Evolutionary conservation across 2,888 invertebrate genomes (phyloP), one percentile per base, ranked within the genome.

Genomic region (Harpagoxenus sublaevis): DNA sequence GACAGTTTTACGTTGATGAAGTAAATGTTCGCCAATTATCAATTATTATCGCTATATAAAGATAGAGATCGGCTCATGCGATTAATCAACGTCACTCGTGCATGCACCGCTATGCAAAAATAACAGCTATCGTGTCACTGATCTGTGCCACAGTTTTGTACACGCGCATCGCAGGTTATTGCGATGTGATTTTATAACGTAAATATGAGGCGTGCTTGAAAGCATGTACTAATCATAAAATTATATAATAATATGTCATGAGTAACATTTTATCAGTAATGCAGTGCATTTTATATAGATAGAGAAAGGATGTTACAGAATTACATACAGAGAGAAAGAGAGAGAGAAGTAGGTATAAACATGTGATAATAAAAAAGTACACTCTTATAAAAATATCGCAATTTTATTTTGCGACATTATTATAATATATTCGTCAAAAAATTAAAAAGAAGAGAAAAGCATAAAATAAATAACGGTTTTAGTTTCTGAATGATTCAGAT

Each of bases 161-260:
- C 23, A 6, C 23, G 10, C 15, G 57, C 15, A 3, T 42, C 35
- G n/a, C 48, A 23, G 57, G 31, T 35, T 3, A 57, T 45, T 8
- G n/a, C 10, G 35, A 70, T 48, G 48, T 60, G n/a, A 79, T 57
- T 60, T 60, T 53, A 55, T 57, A 42, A 71, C 23, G 23, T 60
- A 79, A 71, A 79, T 71, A 71, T 48, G 79, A 79, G 70, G 35
- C 18, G 15, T 60, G 79, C 60, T 79, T 71, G 70, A 79, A 70
- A 79, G 48, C 71, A 39, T 60, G 12, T 48, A 48, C 48, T 60
- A 71, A 79, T 60, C 23, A 79, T 48, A 39, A 60, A 79, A 79
- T 79, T 51, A 62, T 45, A 18, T 71, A 71, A 79, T 71, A 79
- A 79, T 51, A 60, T 23, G 23, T 71, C 60, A 60, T 10, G 10